phyloP scores from a whole-genome alignment of 35 echinoderm and acorn worm genomes.

The Chiridota heheva region DNA sequence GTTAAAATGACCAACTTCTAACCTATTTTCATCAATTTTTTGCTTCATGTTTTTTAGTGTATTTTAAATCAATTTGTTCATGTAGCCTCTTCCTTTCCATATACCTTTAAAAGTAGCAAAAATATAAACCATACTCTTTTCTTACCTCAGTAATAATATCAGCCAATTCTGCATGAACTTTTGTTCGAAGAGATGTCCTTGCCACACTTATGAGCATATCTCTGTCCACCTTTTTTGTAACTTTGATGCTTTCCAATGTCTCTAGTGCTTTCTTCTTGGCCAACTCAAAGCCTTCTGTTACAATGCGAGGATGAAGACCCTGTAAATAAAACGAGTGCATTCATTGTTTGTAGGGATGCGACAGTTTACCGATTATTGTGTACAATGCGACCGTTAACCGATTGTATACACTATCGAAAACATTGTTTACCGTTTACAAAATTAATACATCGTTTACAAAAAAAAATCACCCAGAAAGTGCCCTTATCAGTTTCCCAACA shows the following conservation, averaged over 20 bases:
- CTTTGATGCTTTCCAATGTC: conserved; percentile 79
- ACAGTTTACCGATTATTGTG: no score
- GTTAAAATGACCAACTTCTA: no score
- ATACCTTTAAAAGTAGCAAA: background rate
- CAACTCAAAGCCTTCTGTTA: conserved; percentile 96
- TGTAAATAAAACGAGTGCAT: conserved; percentile 11
- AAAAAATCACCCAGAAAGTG: no score
- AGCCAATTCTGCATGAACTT: conserved; percentile 94
- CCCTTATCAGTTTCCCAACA: no score
- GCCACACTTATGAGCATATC: conserved; percentile 90
- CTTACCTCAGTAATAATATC: conserved; percentile 97
- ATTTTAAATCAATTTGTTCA: no score
- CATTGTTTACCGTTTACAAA: no score
- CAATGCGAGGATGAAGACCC: conserved; percentile 93
- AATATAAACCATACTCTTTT: background rate
- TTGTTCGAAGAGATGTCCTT: conserved; percentile 85
- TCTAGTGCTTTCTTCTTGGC: conserved; percentile 89
- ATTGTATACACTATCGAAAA: no score
- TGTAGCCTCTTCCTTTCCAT: no score
- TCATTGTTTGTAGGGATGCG: background rate
- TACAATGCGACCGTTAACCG: no score
- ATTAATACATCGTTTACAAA: no score
- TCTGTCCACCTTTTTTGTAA: conserved; percentile 73
- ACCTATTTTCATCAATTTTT: no score
- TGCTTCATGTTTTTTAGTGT: no score